Conservation (phyloP, 1,140 invertebrate species). For the Ceratina calcarata region DNA sequence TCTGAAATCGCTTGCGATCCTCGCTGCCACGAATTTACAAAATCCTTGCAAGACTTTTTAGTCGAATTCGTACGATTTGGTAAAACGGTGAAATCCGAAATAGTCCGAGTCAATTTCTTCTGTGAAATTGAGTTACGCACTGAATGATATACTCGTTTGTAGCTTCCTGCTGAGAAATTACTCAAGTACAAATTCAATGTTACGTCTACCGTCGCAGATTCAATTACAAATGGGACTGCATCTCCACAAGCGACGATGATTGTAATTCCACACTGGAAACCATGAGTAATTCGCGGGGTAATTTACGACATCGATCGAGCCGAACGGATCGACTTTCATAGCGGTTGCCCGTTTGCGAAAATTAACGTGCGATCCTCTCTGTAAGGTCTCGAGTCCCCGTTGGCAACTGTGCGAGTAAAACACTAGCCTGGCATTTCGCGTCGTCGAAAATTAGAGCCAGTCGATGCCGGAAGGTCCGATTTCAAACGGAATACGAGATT, state of each 20-base stretch:
- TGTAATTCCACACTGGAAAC: not conserved
- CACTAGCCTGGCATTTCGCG: too few relatives aligned
- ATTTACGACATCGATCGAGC: not conserved
- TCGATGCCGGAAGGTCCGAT: slow-evolving; percentile 18
- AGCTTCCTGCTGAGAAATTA: too few relatives aligned
- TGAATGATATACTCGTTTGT: too few relatives aligned
- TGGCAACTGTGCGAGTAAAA: too few relatives aligned
- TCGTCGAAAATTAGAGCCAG: slow-evolving; percentile 24
- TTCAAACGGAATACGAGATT: slow-evolving; percentile 42
- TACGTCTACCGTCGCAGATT: too few relatives aligned
- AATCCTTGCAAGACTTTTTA: not conserved
- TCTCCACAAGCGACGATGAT: not conserved
- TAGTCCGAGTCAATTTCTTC: too few relatives aligned
- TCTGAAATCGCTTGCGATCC: slow-evolving; percentile 3
- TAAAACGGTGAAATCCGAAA: not conserved
- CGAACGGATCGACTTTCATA: not conserved
- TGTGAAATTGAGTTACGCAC: not conserved
- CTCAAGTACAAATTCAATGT: too few relatives aligned
- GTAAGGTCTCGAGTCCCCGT: not conserved
- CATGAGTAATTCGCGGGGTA: not conserved
- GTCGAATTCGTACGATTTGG: slow-evolving; percentile 2
- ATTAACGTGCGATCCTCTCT: not conserved
- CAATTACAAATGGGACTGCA: not conserved
- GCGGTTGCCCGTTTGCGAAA: not conserved
- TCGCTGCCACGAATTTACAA: not conserved